A percentile compares a stretch with the other conserved stretches of the same genome.
These are phyloP conservation scores for Otus sunia DNA, from an alignment of 2,113 vertebrate genomes.

Conservation along the genomic window DNA sequence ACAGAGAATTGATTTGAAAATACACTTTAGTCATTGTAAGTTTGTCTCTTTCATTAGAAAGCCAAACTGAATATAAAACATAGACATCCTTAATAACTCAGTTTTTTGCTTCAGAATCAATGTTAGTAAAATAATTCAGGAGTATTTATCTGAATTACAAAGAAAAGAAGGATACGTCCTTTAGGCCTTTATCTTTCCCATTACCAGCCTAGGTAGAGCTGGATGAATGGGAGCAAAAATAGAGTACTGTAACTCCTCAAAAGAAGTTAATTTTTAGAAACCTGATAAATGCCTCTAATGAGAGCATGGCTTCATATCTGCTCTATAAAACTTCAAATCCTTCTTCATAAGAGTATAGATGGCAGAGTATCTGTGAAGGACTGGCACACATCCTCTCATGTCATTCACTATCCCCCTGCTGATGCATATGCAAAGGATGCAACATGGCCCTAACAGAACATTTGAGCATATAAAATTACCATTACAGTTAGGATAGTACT, in stretches of 20 bases:
- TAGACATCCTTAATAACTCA: neutral
- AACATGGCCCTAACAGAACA: neutral
- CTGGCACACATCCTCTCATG: neutral
- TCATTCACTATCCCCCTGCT: neutral
- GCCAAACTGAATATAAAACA: neutral
- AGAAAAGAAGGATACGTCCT: neutral
- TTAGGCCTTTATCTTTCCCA: neutral
- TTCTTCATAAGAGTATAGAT: neutral
- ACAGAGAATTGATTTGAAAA: neutral
- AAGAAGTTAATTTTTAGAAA: neutral
- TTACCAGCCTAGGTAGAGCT: neutral
- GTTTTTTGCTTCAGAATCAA: neutral
- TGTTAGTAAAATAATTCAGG: neutral
- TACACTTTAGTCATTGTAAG: neutral
- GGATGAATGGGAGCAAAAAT: neutral
- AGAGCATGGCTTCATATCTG: neutral
- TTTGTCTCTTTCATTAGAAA: neutral
- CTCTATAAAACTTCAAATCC: neutral
- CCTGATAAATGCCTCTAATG: neutral
- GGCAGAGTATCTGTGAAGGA: neutral
- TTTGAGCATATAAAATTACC: neutral
- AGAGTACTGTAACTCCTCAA: neutral
- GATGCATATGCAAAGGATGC: neutral
- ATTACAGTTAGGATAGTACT: neutral
- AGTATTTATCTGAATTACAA: neutral